phyloP scores from a whole-genome alignment of 2,888 invertebrate genomes.

The Kryphioiulus occultus region DNA sequence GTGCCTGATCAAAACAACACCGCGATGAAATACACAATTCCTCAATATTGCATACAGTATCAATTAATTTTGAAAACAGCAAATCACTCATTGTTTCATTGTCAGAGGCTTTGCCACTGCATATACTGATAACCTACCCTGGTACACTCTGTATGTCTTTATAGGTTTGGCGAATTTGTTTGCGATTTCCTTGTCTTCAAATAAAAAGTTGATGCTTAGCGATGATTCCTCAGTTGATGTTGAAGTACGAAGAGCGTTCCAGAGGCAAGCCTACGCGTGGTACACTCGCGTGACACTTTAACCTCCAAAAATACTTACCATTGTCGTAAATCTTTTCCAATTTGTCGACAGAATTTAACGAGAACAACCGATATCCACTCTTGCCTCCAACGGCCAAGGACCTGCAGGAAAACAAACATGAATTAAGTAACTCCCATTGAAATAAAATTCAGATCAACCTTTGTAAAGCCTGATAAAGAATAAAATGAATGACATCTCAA shows the following conservation, averaged over 20 bases:
- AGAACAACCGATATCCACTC: conserved; percentile 88
- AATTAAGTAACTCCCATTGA: neutral
- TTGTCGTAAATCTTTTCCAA: conserved; percentile 90
- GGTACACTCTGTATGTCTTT: no score
- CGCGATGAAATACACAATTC: neutral
- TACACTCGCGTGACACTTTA: neutral
- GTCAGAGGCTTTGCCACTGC: neutral
- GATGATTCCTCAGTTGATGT: neutral
- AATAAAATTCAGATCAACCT: neutral
- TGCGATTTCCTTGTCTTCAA: no score
- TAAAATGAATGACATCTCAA: no score
- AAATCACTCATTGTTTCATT: neutral
- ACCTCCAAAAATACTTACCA: conserved; percentile 65
- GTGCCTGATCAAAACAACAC: neutral
- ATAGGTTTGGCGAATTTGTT: no score
- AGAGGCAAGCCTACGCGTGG: neutral
- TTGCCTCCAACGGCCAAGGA: conserved; percentile 80
- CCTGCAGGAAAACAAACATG: conserved; percentile 65
- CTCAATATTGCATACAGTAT: neutral
- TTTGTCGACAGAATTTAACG: conserved; percentile 77
- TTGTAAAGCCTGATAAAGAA: no score
- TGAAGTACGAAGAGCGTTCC: neutral
- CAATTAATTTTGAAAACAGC: neutral
- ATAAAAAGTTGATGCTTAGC: no score
- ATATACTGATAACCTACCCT: neutral